Evolutionary conservation across 1,140 invertebrate species (phyloP).

Genomic region (Ericerus pela): DNA sequence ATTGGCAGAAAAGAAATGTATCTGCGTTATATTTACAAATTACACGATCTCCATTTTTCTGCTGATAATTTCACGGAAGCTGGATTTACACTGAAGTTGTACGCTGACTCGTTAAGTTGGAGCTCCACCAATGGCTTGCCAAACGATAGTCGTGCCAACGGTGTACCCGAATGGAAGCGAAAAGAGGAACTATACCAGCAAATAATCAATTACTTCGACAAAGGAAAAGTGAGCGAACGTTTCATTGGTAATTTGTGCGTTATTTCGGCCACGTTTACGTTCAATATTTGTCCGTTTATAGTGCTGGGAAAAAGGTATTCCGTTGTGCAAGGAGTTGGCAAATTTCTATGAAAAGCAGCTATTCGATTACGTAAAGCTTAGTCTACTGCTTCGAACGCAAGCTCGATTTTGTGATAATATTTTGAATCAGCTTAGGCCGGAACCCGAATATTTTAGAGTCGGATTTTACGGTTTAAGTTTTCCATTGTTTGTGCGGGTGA

Average conservation of each 20-base stretch:
- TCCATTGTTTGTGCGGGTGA: slow-evolving; percentile 83
- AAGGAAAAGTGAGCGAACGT: slow-evolving; percentile 57
- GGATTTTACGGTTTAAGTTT: slow-evolving; percentile 90
- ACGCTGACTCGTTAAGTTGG: slow-evolving; percentile 84
- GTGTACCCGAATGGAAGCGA: slow-evolving; percentile 73
- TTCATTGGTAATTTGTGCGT: background rate
- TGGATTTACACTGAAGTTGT: slow-evolving; percentile 84
- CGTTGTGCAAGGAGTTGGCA: slow-evolving; percentile 80
- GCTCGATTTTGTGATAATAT: slow-evolving; percentile 86
- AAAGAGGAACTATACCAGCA: slow-evolving; percentile 84
- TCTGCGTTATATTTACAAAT: slow-evolving; percentile 87
- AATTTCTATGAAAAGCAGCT: slow-evolving; percentile 72
- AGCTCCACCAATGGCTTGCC: slow-evolving; percentile 47
- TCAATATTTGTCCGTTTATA: slow-evolving; percentile 32
- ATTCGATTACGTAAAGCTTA: slow-evolving; percentile 81
- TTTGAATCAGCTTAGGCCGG: slow-evolving; percentile 65
- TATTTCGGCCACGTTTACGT: background rate
- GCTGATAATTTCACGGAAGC: slow-evolving; percentile 94
- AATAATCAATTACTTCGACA: slow-evolving; percentile 86
- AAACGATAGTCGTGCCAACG: slow-evolving; percentile 40
- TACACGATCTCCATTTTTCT: slow-evolving; percentile 82
- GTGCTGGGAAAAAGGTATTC: slow-evolving; percentile 92
- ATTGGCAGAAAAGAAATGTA: slow-evolving; percentile 95
- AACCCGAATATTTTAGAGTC: slow-evolving; percentile 92
- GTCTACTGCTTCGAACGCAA: slow-evolving; percentile 65